Conservation (phyloP, 92 coral and sea anemone species). For the Actinernus sp. region DNA sequence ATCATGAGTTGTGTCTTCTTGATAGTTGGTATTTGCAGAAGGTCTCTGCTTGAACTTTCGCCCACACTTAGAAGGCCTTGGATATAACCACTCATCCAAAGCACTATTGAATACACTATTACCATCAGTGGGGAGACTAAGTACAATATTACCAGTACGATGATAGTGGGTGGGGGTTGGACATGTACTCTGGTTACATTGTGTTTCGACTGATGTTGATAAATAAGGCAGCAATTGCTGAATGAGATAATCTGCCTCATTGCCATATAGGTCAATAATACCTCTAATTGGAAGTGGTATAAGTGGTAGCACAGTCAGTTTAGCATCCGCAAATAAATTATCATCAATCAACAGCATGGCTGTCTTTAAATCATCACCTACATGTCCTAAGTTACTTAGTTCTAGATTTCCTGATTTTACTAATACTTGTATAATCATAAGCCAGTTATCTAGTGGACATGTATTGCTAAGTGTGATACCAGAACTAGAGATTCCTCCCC, state of each 20-base stretch:
- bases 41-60: slow-evolving; percentile 32
- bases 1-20: slow-evolving; percentile 19
- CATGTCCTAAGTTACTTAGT: slow-evolving; percentile 12
- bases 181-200: slow-evolving; percentile 2
- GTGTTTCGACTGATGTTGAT: slow-evolving; percentile 14
- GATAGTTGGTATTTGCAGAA: neutral
- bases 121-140: slow-evolving; percentile 6
- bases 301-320: slow-evolving; percentile 13
- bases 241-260: slow-evolving; percentile 31
- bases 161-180: neutral
- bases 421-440: slow-evolving; percentile 54
- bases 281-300: slow-evolving; percentile 11
- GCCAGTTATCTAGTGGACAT: slow-evolving; percentile 63
- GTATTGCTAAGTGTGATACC: slow-evolving; percentile 40
- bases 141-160: slow-evolving; percentile 1
- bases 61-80: slow-evolving; percentile 12
- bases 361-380: slow-evolving; percentile 11
- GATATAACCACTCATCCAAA: slow-evolving; percentile 33
- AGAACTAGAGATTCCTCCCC: slow-evolving; percentile 41
- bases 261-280: slow-evolving; percentile 38
- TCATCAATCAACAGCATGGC: slow-evolving; percentile 27
- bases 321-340: slow-evolving; percentile 35
- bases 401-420: slow-evolving; percentile 24
- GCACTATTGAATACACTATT: slow-evolving; percentile 17
- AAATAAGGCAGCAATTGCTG: slow-evolving; percentile 24